Conservation (phyloP, 2,113 vertebrate species). For the Carlito syrichta region DNA sequence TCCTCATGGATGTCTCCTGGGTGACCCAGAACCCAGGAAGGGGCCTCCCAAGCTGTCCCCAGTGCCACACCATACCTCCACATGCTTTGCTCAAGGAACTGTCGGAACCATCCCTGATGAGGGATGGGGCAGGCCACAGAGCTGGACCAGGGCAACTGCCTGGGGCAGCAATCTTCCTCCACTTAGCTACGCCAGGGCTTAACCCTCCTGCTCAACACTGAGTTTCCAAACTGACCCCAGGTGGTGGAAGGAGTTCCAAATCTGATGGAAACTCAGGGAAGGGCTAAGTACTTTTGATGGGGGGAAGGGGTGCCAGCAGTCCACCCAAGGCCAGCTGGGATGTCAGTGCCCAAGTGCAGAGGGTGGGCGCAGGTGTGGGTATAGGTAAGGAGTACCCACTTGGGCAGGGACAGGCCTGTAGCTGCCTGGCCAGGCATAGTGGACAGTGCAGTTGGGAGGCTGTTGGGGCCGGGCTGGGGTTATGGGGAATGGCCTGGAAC, state of each 20-base stretch:
- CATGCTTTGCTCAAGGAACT: fast-evolving
- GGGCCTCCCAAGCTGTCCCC: background rate
- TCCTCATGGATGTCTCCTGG: no score
- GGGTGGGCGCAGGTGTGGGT: no score
- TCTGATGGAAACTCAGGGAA: background rate
- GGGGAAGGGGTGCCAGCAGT: fast-evolving
- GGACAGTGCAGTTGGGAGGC: background rate
- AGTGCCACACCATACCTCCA: fast-evolving
- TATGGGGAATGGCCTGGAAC: background rate
- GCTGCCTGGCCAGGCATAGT: background rate
- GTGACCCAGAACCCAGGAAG: fast-evolving
- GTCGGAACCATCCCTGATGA: background rate
- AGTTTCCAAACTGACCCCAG: background rate
- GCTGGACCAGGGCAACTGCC: background rate
- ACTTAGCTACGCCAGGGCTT: no score
- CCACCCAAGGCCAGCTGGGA: background rate
- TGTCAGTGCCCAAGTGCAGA: no score
- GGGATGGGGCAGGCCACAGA: background rate
- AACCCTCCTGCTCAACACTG: background rate
- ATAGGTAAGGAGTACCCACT: background rate
- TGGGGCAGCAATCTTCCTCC: background rate
- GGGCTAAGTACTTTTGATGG: background rate
- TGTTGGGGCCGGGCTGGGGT: fast-evolving
- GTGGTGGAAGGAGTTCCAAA: fast-evolving
- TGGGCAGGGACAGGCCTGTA: background rate